phyloP scores from a whole-genome alignment of 2,113 vertebrate genomes.

The Equus przewalskii region DNA sequence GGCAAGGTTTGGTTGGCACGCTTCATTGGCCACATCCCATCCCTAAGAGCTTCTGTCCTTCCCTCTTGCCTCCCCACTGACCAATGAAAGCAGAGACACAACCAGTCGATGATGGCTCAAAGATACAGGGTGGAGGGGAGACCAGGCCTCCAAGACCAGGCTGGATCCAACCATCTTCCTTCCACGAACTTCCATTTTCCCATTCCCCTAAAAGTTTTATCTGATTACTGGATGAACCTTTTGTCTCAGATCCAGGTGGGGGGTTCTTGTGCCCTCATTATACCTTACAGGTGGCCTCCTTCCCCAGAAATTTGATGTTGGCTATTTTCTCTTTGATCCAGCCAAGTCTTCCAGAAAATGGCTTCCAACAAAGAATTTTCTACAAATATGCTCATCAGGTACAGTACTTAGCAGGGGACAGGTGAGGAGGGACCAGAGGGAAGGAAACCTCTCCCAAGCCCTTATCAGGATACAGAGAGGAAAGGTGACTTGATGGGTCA shows the following conservation, averaged over 20 bases:
- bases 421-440: not conserved
- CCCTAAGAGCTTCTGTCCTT: not conserved
- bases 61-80: not conserved
- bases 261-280: not conserved
- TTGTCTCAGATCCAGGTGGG: not conserved
- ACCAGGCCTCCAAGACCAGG: not conserved
- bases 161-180: not conserved
- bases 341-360: slow-evolving; percentile 77
- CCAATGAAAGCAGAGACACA: not conserved
- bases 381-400: slow-evolving; percentile 85
- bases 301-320: not conserved
- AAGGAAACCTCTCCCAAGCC: not conserved
- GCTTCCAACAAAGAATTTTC: slow-evolving; percentile 82
- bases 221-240: not conserved
- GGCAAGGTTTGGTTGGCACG: fast-evolving
- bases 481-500: slow-evolving; percentile 10
- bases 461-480: slow-evolving; percentile 56
- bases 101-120: not conserved
- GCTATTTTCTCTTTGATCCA: slow-evolving; percentile 77
- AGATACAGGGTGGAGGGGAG: not conserved
- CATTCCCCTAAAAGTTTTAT: not conserved
- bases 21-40: not conserved
- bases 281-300: too few species aligned
- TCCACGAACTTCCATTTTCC: not conserved
- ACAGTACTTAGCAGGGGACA: not conserved